Evolutionary conservation across 1,140 invertebrate genomes (phyloP), one percentile per base, ranked within the genome.

Genomic region (Rhopalosiphum maidis): DNA sequence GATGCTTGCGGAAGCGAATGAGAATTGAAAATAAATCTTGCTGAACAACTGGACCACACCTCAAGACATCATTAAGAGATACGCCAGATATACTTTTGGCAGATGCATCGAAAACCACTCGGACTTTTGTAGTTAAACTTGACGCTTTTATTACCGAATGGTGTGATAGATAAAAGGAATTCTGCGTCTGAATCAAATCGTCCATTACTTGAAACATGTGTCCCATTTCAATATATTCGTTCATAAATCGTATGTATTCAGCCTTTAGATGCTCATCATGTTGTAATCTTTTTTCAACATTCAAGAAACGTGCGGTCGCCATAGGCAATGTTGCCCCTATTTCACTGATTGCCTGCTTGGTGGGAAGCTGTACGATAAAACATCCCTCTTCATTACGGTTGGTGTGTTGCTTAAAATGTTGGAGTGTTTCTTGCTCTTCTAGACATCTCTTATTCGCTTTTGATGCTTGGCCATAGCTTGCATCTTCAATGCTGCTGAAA

Each of bases 101-200:
- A n/a, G 93, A 94, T 3, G 91, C 91, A 55, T 94, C 93, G 22
- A 93, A 94, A n/a, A 94, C 93, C 4, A n/a, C 25, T 85, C 82
- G 68, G 7, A 86, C 85, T 41, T 1, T 91, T 93, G 93, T 93
- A 35, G 41, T 37, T 35, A 77, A 43, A 30, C 91, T 93, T 37
- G 48, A 83, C 35, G 35, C 82, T 30, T 88, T 94, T 35, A 68
- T 54, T 25, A 94, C 93, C 1, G 83, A 30, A n/a, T 87, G 82
- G 41, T 93, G 91, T 30, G 94, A 68, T 93, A 94, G 46, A 87
- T 94, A 94, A 7, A 83, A 83, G 18, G 1, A 37, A 22, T 41
- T 83, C 37, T 83, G 82, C 2, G 21, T 83, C 22, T 83, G 82
- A 37, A 23, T 23, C 0, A 37, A 43, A 23, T 83, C 37, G 1